Percentiles rank a stretch among this genome's conserved stretches.
phyloP scores from a whole-genome alignment of 2,113 vertebrate genomes.

The Dendrocopos noguchii region DNA sequence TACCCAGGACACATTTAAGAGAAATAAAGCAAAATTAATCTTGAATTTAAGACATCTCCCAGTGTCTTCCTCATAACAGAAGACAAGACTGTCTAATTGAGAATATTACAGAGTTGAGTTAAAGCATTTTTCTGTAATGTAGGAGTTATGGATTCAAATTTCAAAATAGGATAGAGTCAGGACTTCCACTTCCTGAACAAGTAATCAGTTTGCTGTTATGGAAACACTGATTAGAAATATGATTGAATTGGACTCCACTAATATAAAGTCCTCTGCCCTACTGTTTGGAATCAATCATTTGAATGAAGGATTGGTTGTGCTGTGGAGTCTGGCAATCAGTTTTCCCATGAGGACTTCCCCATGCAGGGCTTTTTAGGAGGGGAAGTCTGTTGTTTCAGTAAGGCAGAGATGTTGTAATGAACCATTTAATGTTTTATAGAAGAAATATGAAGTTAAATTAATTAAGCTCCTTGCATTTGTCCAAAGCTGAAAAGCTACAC shows the following conservation, averaged over 20 bases:
- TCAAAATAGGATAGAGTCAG: background rate
- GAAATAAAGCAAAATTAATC: background rate
- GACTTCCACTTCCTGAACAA: background rate
- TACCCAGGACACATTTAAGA: background rate
- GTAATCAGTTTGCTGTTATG: background rate
- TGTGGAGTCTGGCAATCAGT: background rate
- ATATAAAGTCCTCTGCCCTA: background rate
- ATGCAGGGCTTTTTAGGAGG: background rate
- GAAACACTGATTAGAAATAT: background rate
- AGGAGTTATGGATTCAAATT: background rate
- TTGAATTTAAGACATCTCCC: background rate
- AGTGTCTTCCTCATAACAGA: background rate
- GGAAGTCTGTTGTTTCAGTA: background rate
- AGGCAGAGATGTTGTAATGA: background rate
- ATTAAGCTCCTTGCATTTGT: background rate
- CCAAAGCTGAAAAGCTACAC: background rate
- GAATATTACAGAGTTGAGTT: background rate
- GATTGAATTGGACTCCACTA: accelerated
- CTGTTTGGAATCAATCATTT: background rate
- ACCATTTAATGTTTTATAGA: background rate
- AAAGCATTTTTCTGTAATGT: background rate
- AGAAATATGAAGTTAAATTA: background rate
- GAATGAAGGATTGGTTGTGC: background rate
- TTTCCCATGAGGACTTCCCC: background rate
- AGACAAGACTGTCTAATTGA: background rate